Base-by-base conservation (phyloP, 2,113 vertebrate species). In the Callithrix jacchus region DNA sequence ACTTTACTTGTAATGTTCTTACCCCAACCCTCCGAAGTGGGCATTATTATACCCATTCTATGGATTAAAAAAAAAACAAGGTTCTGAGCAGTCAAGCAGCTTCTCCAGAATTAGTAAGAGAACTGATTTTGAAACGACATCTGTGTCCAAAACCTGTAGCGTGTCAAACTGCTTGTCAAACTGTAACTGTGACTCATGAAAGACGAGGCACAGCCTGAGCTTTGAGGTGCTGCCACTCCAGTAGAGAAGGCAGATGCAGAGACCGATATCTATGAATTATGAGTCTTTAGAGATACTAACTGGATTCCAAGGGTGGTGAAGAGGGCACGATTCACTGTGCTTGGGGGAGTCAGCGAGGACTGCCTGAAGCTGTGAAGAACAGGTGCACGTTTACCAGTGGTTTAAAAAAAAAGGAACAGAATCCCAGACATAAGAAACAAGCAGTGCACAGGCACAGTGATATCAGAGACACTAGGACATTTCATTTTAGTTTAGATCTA, bases 251-350 rank as follows among this genome's bases (percentile, higher is more conserved):
- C 4, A 47, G 74, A 94, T 9, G 18, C 1, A 40, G 82, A 40
- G 21, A 23, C 52, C 18, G 0, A 7, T 5, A 7, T 74, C 17
- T 2, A 3, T 0, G 0, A 40, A 16, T 30, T 7, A 21, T 7
- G 35, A 68, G 32, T 21, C 9, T 16, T 25, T 47, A 27, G 25
- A 42, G 32, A 58, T 20, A 20, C 13, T 14, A 13, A 12, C 11
- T 40, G 64, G n/a, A 13, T 32, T 54, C 47, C n/a, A 11, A 8
- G 64, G 40, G 37, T 54, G 3, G 27, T 49, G 37, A 27, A 17
- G 8, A 2, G 10, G 23, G 76, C 42, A 8, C 1, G 73, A 37
- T 32, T 18, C 2, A 0, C 23, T 79, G 45, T 71, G 4, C 23
- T 47, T 35, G 30, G 27, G 40, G 49, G 3, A 25, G 4, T 27